Base-by-base conservation (phyloP, 53 echinoderm and acorn worm genomes). In the Holothuria scabra region DNA sequence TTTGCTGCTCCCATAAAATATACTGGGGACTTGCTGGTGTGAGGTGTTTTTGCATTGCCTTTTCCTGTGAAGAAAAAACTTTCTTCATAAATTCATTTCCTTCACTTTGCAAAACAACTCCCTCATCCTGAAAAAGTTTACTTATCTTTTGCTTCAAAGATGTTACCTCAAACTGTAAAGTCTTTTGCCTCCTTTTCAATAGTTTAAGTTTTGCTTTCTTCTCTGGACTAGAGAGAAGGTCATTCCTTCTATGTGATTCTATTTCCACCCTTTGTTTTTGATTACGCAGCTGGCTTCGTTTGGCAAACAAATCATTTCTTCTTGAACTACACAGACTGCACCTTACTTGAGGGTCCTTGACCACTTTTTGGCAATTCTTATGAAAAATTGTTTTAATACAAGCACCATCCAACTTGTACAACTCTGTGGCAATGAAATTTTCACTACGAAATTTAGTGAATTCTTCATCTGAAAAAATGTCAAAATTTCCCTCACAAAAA, bases 1-100 rank as follows among this genome's bases (percentile, higher is more conserved):
- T 68, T 46, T 66, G 68, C 48, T 66, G 84, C 56, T 68, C 46
- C 67, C 84, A 79, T 25, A 79, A 18, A 10, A 20, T 3, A 30
- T 70, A 5, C 21, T 63, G 64, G 1, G 64, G 64, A 9, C 64
- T 35, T 35, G 35, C 35, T 35, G 35, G 35, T 35, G 35, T 35
- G 6, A 3, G 35, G 6, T 35, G 35, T 35, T 35, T 35, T 35
- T 22, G 60, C 8, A 60, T 2, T 60, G 2, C 25, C 8, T 25
- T 2, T 7, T 60, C 8, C 60, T 21, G n/a, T 25, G n/a, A 3
- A 5, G 60, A 21, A 7, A 22, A 25, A 60, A 22, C 25, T 60
- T 60, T 25, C 3, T 60, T 60, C n/a, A 60, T 25, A 7, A 33
- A 30, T 30, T 68, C 7, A 28, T 30, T 41, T 7, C 71, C 23